A percentile compares a stretch with the other conserved stretches of the same genome.
Conservation (phyloP, 1,140 invertebrate species). For the Myzus persicae region DNA sequence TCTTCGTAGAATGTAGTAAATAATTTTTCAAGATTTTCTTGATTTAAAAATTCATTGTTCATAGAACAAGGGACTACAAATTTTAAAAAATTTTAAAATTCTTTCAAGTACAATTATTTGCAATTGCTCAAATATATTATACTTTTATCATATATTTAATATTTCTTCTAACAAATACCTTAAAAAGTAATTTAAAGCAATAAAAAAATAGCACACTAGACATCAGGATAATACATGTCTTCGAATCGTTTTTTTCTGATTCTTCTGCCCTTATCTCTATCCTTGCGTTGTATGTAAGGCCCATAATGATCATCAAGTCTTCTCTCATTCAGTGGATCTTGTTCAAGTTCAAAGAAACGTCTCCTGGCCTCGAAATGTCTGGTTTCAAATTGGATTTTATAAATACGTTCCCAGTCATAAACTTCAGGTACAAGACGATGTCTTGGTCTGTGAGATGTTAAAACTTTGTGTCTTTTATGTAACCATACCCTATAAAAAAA, state of each 20-base stretch:
- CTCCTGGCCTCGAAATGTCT: constrained; percentile 61
- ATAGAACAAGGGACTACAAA: no score
- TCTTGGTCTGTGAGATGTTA: constrained; percentile 60
- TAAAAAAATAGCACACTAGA: background rate
- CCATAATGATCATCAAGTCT: constrained; percentile 55
- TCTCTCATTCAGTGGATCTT: constrained; percentile 61
- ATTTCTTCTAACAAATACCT: constrained; percentile 26
- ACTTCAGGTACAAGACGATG: constrained; percentile 61
- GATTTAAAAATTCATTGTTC: background rate
- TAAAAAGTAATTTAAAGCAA: background rate
- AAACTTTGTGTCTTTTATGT: constrained; percentile 43
- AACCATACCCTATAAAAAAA: constrained; percentile 68
- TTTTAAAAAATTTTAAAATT: background rate
- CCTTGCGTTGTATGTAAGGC: constrained; percentile 44
- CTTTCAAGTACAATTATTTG: background rate
- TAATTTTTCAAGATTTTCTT: background rate
- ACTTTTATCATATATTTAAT: background rate
- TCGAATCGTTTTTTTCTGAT: constrained; percentile 38
- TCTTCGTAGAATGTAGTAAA: background rate
- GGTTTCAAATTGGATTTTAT: constrained; percentile 62
- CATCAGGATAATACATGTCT: constrained; percentile 54
- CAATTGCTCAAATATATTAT: background rate
- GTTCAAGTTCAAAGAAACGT: constrained; percentile 61
- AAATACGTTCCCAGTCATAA: constrained; percentile 63
- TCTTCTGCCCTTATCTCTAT: constrained; percentile 31